Evolutionary conservation across 37 sponge, comb jelly and placozoan species (phyloP).

Genomic region (Cladorhizidae sp.): DNA sequence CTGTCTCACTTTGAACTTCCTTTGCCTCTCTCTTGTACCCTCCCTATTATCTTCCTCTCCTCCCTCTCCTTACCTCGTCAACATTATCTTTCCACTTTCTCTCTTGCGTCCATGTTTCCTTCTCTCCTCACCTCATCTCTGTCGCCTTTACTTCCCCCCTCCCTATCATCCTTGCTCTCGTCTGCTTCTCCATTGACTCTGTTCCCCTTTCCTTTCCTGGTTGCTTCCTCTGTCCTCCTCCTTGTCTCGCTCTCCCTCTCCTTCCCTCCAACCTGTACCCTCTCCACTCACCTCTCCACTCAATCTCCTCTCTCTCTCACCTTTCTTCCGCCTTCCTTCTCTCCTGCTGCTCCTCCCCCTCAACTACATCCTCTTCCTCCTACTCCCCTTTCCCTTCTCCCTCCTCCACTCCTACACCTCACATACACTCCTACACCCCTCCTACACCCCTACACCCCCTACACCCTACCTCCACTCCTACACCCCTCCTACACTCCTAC

Average conservation of each 20-base stretch:
- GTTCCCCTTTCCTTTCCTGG: conserved; percentile 30
- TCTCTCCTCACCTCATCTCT: not conserved
- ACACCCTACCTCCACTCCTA: too few species aligned
- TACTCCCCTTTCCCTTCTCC: not conserved
- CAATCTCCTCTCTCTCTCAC: not conserved
- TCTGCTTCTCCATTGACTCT: not conserved
- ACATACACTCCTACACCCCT: too few species aligned
- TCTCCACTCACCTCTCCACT: not conserved
- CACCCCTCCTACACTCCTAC: not conserved
- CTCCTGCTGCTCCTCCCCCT: not conserved
- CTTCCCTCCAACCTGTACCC: too few species aligned
- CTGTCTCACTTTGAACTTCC: conserved; percentile 73
- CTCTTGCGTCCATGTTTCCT: too few species aligned
- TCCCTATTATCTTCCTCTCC: too few species aligned
- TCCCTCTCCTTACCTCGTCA: too few species aligned
- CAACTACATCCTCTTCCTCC: not conserved
- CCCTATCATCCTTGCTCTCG: not conserved
- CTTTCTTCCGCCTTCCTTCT: not conserved
- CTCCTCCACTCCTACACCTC: too few species aligned
- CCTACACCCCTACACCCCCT: too few species aligned
- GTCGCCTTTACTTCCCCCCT: conserved; percentile 4
- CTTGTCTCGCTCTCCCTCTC: conserved; percentile 4
- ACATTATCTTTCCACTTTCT: too few species aligned
- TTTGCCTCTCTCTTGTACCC: conserved; percentile 20
- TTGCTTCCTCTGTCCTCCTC: conserved; percentile 7